A percentile compares a stretch with the other conserved stretches of the same genome.
These are phyloP conservation scores for Austrofundulus limnaeus DNA, from an alignment of 2,113 vertebrate genomes.

Conservation along the genomic window DNA sequence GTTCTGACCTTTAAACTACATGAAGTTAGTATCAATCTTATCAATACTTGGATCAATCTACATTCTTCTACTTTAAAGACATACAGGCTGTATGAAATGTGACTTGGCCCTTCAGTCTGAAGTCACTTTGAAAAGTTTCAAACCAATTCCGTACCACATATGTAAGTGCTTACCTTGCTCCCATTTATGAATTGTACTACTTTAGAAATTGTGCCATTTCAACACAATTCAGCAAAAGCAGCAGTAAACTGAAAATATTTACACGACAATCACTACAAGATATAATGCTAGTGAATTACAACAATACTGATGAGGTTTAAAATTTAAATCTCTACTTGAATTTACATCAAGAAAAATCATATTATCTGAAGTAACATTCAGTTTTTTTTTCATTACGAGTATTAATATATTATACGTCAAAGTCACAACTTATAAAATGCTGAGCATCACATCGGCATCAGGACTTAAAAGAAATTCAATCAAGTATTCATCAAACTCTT, in stretches of 20 bases:
- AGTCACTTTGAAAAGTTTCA: too few relatives aligned
- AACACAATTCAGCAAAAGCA: not conserved
- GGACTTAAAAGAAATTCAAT: slow-evolving; percentile 11
- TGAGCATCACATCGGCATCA: not conserved
- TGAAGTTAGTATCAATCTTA: too few relatives aligned
- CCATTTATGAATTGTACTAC: slow-evolving; percentile 18
- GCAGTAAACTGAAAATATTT: not conserved
- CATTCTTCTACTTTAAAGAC: too few relatives aligned
- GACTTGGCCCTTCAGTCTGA: too few relatives aligned
- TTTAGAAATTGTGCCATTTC: not conserved
- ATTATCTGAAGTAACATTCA: not conserved
- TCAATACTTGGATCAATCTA: too few relatives aligned
- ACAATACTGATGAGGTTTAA: slow-evolving; percentile 11
- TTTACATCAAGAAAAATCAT: not conserved
- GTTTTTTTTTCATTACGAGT: not conserved
- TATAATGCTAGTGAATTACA: slow-evolving; percentile 5
- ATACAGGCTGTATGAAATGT: too few relatives aligned
- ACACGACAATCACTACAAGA: not conserved
- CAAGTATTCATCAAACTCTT: not conserved
- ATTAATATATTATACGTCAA: not conserved
- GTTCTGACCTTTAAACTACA: too few relatives aligned
- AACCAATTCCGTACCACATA: too few relatives aligned
- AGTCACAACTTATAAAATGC: not conserved
- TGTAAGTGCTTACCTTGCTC: too few relatives aligned
- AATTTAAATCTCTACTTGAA: not conserved